Evolutionary conservation across 2,113 vertebrate genomes (phyloP), one percentile per base, ranked within the genome.

Genomic region (Ictidomys tridecemlineatus): DNA sequence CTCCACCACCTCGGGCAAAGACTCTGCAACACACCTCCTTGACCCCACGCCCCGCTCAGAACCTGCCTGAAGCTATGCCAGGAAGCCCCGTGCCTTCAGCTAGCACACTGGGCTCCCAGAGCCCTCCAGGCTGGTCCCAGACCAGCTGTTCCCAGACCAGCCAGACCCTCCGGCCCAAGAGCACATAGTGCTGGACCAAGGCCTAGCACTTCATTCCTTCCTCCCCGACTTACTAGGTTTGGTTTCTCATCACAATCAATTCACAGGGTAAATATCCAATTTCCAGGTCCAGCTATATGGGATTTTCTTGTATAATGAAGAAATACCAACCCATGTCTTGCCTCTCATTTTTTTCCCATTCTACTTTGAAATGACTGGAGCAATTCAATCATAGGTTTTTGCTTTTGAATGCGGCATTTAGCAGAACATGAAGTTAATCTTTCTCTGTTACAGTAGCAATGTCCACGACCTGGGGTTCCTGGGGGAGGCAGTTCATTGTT

Each of bases 161-260:
- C 39, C 11, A 28, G 74, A n/a, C 2, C 14, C 1, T 0, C 32
- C 39, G 45, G 16, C 53, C 24, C 17, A 24, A 16, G 22, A 16
- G n/a, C 4, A 11, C 18, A 5, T 13, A 2, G 58, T 63, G 10
- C 80, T 11, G 42, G 30, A 22, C 2, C 4, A 58, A 56, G 2
- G 4, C 92, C 69, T 51, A 70, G 96, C 53, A 28, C 51, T 39
- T 7, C 24, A 37, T 17, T n/a, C 78, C 51, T 13, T 22, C 37
- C 11, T 32, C 67, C 61, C 39, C 10, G 32, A 63, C 7, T 78
- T 78, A 78, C 48, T 32, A 56, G 77, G 56, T 85, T 58, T 63
- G 61, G 84, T 42, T 92, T 95, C 92, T 96, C 96, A 91, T 93
- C 74, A 67, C 18, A 72, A 92, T 61, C 96, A 95, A 90, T 95